Percentiles rank a stretch among this genome's conserved stretches.
Evolutionary conservation across 2,888 invertebrate genomes (phyloP).

Genomic region (Drosophila pseudotalamancana): DNA sequence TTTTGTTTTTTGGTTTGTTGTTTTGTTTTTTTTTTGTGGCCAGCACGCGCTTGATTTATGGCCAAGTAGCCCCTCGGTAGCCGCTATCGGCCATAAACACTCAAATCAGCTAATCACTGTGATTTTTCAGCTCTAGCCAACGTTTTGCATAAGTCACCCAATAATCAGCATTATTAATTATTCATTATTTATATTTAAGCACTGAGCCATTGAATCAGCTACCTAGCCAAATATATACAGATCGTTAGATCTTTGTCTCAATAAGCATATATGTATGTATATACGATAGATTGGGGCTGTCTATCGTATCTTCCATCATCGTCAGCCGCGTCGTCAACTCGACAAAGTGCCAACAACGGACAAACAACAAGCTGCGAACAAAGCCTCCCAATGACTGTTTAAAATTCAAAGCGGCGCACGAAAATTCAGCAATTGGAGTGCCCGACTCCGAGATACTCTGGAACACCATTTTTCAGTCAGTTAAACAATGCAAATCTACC

Average conservation of each 20-base stretch:
- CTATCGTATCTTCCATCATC: conserved; percentile 43
- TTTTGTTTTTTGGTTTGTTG: neutral
- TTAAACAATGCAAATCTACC: too few relatives aligned
- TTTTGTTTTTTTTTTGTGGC: conserved; percentile 1
- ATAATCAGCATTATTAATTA: conserved; percentile 74
- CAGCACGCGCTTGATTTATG: conserved; percentile 61
- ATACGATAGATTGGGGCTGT: neutral
- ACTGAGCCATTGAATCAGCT: conserved; percentile 11
- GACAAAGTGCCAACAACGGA: conserved; percentile 65
- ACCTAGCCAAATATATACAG: conserved; percentile 24
- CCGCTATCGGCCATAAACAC: conserved; percentile 45
- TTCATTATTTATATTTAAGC: conserved; percentile 73
- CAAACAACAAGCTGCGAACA: conserved; percentile 53
- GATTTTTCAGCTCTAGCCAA: conserved; percentile 55
- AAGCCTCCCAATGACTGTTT: conserved; percentile 75
- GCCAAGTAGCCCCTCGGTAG: conserved; percentile 48
- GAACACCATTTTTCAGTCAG: too few relatives aligned
- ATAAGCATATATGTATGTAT: neutral
- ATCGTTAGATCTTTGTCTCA: conserved; percentile 61
- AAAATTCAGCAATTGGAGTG: neutral
- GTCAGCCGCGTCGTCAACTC: conserved; percentile 50
- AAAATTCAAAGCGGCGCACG: conserved; percentile 63
- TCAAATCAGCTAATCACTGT: conserved; percentile 64
- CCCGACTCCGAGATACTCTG: conserved; percentile 16
- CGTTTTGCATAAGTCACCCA: conserved; percentile 72